Evolutionary conservation across 2,797 vertebrate species (phyloP).

Genomic region (Eleutherodactylus coqui): DNA sequence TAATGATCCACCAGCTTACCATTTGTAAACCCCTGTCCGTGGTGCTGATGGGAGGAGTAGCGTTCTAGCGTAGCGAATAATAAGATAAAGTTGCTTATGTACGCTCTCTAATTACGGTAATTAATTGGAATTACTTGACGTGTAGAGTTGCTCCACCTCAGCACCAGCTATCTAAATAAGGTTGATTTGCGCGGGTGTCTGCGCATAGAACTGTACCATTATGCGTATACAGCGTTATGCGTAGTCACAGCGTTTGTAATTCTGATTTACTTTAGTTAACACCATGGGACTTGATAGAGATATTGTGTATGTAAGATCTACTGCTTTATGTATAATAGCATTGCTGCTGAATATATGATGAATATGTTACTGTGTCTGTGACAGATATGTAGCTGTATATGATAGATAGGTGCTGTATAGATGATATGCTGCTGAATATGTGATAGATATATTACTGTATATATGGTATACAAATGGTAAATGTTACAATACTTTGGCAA

Average conservation of each 20-base stretch:
- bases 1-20: neutral
- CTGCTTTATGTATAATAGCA: neutral
- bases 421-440: neutral
- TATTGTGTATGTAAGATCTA: too few species aligned
- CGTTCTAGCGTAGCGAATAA: neutral
- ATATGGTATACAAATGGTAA: too few species aligned
- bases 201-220: too few species aligned
- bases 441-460: neutral
- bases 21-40: slow-evolving; percentile 1
- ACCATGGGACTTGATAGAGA: too few species aligned
- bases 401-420: neutral
- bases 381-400: neutral
- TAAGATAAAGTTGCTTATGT: neutral
- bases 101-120: neutral
- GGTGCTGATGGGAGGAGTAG: neutral
- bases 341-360: neutral
- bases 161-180: neutral
- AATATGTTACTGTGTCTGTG: neutral
- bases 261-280: neutral
- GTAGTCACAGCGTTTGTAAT: neutral
- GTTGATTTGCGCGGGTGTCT: too few species aligned
- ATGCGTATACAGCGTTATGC: neutral
- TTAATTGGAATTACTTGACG: neutral
- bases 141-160: neutral
- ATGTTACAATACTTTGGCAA: too few species aligned